These are phyloP conservation scores for Brachypterus glaber DNA, from an alignment of 2,888 invertebrate genomes.

Conservation along the genomic window DNA sequence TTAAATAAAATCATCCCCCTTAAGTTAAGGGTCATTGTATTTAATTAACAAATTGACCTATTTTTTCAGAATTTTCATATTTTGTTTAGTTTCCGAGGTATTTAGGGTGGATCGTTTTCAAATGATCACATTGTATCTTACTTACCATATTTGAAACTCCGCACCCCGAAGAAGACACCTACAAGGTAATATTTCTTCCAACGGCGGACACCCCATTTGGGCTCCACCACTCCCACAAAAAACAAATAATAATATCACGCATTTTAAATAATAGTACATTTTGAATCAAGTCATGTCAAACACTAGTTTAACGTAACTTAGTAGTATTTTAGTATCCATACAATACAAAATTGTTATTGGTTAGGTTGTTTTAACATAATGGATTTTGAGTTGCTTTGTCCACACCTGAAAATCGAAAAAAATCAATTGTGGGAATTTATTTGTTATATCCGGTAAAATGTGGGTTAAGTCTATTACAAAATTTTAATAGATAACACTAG, in stretches of 20 bases:
- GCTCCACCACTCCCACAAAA: too few species aligned
- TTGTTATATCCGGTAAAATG: too few species aligned
- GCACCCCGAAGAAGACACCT: conserved; percentile 67
- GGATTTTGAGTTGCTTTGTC: background rate
- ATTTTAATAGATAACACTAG: too few species aligned
- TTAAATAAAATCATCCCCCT: too few species aligned
- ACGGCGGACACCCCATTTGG: conserved; percentile 54
- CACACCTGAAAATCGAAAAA: conserved; percentile 2
- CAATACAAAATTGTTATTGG: conserved; percentile 1
- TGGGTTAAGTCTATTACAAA: too few species aligned
- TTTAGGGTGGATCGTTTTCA: too few species aligned
- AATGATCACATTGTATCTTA: too few species aligned
- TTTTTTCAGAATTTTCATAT: too few species aligned
- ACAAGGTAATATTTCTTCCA: conserved; percentile 71
- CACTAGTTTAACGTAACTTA: background rate
- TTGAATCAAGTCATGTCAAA: conserved; percentile 12
- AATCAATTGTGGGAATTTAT: background rate
- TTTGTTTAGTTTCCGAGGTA: too few species aligned
- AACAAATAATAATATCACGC: background rate
- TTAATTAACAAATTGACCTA: too few species aligned
- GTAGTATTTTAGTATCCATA: too few species aligned
- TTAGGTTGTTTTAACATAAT: background rate
- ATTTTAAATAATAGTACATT: background rate
- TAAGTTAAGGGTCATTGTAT: too few species aligned
- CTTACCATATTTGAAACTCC: conserved; percentile 78